Percentiles rank a stretch among this genome's conserved stretches.
These are phyloP conservation scores for Fragum fragum DNA, from an alignment of 2,888 invertebrate genomes.

Conservation along the genomic window DNA sequence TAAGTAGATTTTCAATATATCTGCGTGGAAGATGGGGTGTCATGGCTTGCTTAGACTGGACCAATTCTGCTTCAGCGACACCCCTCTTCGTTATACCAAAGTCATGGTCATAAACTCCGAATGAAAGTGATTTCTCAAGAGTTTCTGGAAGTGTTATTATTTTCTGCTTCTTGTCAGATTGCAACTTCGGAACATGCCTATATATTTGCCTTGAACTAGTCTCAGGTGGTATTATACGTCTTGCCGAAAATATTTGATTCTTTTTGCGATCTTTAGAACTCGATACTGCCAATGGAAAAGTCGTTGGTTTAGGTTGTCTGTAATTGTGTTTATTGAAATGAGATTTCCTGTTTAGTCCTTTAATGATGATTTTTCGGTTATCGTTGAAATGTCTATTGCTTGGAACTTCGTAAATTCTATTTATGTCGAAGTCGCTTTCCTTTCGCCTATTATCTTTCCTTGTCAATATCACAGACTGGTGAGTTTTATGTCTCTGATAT, in stretches of 20 bases:
- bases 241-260: background rate
- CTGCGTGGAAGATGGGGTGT: constrained; percentile 13
- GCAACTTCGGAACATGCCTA: background rate
- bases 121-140: background rate
- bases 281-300: background rate
- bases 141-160: background rate
- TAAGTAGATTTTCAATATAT: constrained; percentile 43
- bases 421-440: background rate
- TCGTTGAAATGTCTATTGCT: constrained; percentile 24
- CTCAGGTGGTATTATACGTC: too few species aligned
- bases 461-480: background rate
- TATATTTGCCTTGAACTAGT: background rate
- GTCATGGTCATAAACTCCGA: constrained; percentile 8
- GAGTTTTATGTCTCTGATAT: background rate
- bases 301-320: background rate
- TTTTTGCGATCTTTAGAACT: constrained; percentile 9
- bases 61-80: background rate
- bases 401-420: constrained; percentile 33
- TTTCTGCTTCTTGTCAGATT: background rate
- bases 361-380: background rate
- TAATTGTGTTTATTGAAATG: background rate
- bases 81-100: constrained; percentile 14
- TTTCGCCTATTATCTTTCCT: background rate
- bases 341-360: background rate
- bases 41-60: constrained; percentile 15